phyloP scores from a whole-genome alignment of 2,888 invertebrate species.

The Dromius quadrimaculatus region DNA sequence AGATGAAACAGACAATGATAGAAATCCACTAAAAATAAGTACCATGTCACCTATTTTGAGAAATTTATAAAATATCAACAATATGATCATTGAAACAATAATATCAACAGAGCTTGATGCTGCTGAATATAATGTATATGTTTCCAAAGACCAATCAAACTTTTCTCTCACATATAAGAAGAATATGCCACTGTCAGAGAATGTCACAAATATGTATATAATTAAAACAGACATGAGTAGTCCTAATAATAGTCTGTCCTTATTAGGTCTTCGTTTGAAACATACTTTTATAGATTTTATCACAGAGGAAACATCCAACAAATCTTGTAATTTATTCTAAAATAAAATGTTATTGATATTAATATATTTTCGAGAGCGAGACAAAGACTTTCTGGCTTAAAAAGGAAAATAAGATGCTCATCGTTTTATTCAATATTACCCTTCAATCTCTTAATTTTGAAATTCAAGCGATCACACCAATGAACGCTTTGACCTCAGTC shows the following conservation, averaged over 20 bases:
- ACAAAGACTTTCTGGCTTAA: too few species aligned
- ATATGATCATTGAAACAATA: slow-evolving; percentile 29
- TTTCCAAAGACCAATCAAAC: slow-evolving; percentile 40
- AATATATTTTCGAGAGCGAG: too few species aligned
- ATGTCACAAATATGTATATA: slow-evolving; percentile 45
- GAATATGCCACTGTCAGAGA: slow-evolving; percentile 43
- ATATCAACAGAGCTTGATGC: slow-evolving; percentile 22
- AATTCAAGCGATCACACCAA: too few species aligned
- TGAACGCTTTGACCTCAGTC: too few species aligned
- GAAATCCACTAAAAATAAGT: slow-evolving; percentile 33
- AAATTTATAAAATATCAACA: slow-evolving; percentile 38
- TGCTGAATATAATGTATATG: slow-evolving; percentile 38
- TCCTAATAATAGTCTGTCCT: slow-evolving; percentile 27
- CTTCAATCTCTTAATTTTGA: too few species aligned
- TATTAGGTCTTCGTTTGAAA: slow-evolving; percentile 42
- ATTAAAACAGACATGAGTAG: slow-evolving; percentile 37
- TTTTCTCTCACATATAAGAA: slow-evolving; percentile 39
- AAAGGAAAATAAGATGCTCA: too few species aligned
- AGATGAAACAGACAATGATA: slow-evolving; percentile 22
- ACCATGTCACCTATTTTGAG: slow-evolving; percentile 44
- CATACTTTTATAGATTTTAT: slow-evolving; percentile 34
- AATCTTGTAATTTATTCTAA: slow-evolving; percentile 31
- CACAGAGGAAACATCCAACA: slow-evolving; percentile 30
- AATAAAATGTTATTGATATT: slow-evolving; percentile 28
- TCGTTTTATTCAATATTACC: slow-evolving; percentile 3